Evolutionary conservation across 2,797 vertebrate genomes (phyloP), one percentile per base, ranked within the genome.

Genomic region (Phoebastria nigripes): DNA sequence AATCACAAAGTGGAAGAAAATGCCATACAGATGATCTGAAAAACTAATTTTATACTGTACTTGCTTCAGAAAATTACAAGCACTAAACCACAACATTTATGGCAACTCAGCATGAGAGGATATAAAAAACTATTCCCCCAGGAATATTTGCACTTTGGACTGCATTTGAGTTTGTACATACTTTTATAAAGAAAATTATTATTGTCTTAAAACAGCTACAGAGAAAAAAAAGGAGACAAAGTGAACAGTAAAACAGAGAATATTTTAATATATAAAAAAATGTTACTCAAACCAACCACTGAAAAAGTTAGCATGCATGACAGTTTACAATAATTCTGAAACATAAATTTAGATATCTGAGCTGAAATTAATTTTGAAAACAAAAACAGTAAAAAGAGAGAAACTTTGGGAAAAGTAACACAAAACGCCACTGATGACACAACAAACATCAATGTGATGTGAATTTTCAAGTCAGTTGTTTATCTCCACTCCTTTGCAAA

Each of bases 391-490:
- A 82, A 25, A 55, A 69, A n/a, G 3, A 49, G 2, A 33, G 7
- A 39, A 70, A 14, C 31, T 37, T 25, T 47, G 12, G 29, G 12
- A 35, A 19, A 87, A 76, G 11, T 41, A 55, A 69, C 26, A 71
- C 6, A 56, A 59, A 83, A 78, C 2, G 1, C 16, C 18, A 61
- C 0, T 10, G 33, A 56, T 15, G 9, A 76, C 3, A 1, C n/a
- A 93, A 79, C 5, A 76, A 76, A 24, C 6, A 70, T 7, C 31
- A 70, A 14, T 2, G 80, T 3, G 11, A 82, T 9, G 12, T 0
- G 4, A 42, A 26, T 47, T 77, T 63, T 76, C 26, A 72, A 65
- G n/a, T 17, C 33, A 70, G 15, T 6, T 71, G 7, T 37, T 87
- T 46, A 61, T 11, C 46, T 39, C 24, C 14, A 31, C 9, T 70